Conservation (phyloP, 2,888 invertebrate species). For the Acanthoscelides obtectus region DNA sequence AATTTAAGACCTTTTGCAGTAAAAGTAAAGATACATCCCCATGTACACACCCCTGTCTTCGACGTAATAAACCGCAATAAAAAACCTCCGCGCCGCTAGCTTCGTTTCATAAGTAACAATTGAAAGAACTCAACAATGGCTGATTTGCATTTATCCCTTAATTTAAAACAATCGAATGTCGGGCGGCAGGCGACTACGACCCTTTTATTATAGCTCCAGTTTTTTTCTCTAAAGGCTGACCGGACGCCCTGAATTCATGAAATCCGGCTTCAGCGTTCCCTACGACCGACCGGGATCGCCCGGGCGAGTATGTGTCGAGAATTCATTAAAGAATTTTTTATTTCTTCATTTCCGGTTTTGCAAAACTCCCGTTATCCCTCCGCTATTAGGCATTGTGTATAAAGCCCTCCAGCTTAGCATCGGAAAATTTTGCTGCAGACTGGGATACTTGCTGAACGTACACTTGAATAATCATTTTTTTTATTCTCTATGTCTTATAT, state of each 20-base stretch:
- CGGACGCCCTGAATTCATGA: conserved; percentile 24
- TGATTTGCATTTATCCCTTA: conserved; percentile 42
- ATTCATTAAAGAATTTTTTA: conserved; percentile 33
- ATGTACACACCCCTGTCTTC: neutral
- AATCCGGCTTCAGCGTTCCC: conserved; percentile 12
- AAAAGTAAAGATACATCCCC: too few relatives aligned
- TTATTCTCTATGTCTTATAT: too few relatives aligned
- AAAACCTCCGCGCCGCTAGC: neutral
- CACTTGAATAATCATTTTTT: too few relatives aligned
- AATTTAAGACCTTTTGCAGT: too few relatives aligned
- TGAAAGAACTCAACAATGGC: conserved; percentile 39
- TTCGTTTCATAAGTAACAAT: conserved; percentile 35
- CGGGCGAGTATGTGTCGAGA: conserved; percentile 11
- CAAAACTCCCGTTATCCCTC: conserved; percentile 11
- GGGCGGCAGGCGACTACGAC: conserved; percentile 11
- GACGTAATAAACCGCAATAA: neutral
- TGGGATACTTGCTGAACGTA: neutral
- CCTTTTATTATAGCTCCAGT: conserved; percentile 19
- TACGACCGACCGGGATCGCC: neutral
- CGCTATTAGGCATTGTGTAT: neutral
- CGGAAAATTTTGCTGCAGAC: neutral
- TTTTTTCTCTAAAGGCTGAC: conserved; percentile 15
- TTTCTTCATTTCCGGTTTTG: conserved; percentile 33
- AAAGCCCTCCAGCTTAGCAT: neutral
- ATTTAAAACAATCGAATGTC: conserved; percentile 38